Evolutionary conservation across 2,797 vertebrate species (phyloP).

Genomic region (Hipposideros larvatus): DNA sequence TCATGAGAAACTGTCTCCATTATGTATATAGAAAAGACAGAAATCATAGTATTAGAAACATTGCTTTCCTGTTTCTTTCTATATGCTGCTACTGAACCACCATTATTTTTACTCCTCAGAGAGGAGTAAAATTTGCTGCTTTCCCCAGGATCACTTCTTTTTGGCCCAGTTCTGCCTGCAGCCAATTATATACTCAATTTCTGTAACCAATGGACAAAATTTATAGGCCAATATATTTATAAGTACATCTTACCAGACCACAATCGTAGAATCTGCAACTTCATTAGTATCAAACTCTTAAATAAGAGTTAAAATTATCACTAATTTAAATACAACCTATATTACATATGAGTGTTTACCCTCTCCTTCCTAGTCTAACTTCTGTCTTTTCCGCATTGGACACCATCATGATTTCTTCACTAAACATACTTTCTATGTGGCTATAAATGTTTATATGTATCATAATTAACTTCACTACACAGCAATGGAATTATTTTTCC

Average conservation of each 20-base stretch:
- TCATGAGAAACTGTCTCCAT: not conserved
- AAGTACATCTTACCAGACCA: not conserved
- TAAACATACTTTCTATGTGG: conserved; percentile 32
- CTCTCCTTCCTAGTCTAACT: not conserved
- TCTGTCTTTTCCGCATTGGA: not conserved
- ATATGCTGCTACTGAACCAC: not conserved
- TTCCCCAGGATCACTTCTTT: not conserved
- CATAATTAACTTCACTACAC: not conserved
- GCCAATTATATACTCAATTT: not conserved
- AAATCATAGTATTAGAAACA: not conserved
- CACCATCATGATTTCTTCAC: not conserved
- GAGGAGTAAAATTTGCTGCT: not conserved
- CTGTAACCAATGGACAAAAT: not conserved
- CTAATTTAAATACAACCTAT: not conserved
- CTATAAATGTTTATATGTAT: not conserved
- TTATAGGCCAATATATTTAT: not conserved
- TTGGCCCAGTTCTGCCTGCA: not conserved
- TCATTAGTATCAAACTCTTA: conserved; percentile 1
- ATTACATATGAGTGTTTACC: not conserved
- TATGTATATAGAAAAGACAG: conserved; percentile 7
- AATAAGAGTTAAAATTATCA: conserved; percentile 10
- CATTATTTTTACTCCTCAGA: not conserved
- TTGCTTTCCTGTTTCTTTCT: not conserved
- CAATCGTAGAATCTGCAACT: not conserved
- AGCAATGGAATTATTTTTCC: conserved; percentile 4